Evolutionary conservation across 2,888 invertebrate genomes (phyloP).

Genomic region (Aelia acuminata): DNA sequence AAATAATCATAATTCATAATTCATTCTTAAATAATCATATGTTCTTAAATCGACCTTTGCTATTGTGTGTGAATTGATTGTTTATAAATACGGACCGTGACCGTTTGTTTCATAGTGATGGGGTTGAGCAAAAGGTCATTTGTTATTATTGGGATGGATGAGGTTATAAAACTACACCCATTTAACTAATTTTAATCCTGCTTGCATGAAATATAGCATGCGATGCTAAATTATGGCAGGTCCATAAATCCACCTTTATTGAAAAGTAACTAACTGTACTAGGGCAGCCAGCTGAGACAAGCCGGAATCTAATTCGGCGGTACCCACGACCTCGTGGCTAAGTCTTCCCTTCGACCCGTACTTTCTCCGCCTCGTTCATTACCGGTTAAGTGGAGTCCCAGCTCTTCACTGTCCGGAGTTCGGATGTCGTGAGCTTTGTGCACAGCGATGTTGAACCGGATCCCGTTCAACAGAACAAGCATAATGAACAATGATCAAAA

Average conservation of each 20-base stretch:
- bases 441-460: conserved; percentile 14
- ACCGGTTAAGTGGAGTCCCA: conserved; percentile 17
- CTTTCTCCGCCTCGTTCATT: conserved; percentile 45
- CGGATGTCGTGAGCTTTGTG: background rate
- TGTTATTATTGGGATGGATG: no score
- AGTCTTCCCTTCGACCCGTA: conserved; percentile 27
- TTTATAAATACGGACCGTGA: no score
- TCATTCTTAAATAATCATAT: no score
- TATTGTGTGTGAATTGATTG: no score
- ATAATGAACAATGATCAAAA: background rate
- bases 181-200: background rate
- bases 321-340: conserved; percentile 47
- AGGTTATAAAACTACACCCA: background rate
- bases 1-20: no score
- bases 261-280: conserved; percentile 35
- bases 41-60: no score
- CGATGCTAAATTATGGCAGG: background rate
- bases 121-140: no score
- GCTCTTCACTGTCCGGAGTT: conserved; percentile 16
- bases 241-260: conserved; percentile 2
- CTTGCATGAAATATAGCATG: background rate
- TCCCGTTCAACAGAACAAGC: background rate
- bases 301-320: conserved; percentile 37
- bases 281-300: background rate
- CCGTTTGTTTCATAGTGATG: no score